phyloP scores from a whole-genome alignment of 2,888 invertebrate species.

The Caenorhabditis sp. region DNA sequence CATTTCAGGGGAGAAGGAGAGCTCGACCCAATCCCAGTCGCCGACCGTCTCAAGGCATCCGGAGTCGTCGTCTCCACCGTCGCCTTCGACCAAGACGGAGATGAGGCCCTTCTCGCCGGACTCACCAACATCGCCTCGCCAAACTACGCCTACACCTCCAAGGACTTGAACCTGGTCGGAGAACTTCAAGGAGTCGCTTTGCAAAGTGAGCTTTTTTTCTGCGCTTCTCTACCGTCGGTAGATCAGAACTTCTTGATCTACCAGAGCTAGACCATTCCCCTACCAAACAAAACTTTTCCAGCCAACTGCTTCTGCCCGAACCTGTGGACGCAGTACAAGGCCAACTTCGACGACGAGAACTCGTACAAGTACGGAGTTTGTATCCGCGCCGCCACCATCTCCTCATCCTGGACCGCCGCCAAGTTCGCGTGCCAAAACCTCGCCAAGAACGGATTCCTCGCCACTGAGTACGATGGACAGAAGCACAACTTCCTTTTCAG shows the following conservation, averaged over 20 bases:
- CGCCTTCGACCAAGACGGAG: constrained; percentile 63
- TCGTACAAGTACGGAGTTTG: constrained; percentile 65
- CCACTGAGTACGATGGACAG: constrained; percentile 55
- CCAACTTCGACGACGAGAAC: constrained; percentile 44
- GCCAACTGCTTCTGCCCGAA: constrained; percentile 69
- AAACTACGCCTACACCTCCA: constrained; percentile 51
- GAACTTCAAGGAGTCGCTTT: constrained; percentile 56
- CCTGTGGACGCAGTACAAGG: constrained; percentile 63
- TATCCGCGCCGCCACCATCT: constrained; percentile 42
- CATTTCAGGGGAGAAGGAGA: constrained; percentile 55
- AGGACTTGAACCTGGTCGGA: constrained; percentile 52
- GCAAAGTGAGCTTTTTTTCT: constrained; percentile 48
- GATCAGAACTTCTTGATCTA: no score
- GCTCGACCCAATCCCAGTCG: constrained; percentile 53
- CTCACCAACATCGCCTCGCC: constrained; percentile 62
- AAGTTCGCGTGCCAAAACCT: constrained; percentile 67
- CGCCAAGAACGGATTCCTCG: constrained; percentile 52
- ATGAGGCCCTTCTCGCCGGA: constrained; percentile 39
- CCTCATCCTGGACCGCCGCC: constrained; percentile 64
- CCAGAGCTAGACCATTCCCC: neutral
- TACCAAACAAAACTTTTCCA: constrained; percentile 18
- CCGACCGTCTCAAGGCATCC: constrained; percentile 60
- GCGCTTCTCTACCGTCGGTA: no score
- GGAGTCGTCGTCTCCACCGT: constrained; percentile 61
- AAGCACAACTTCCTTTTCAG: constrained; percentile 61